These are phyloP conservation scores for Drosophila takahashii DNA, from an alignment of 1,140 invertebrate species.

Conservation along the genomic window DNA sequence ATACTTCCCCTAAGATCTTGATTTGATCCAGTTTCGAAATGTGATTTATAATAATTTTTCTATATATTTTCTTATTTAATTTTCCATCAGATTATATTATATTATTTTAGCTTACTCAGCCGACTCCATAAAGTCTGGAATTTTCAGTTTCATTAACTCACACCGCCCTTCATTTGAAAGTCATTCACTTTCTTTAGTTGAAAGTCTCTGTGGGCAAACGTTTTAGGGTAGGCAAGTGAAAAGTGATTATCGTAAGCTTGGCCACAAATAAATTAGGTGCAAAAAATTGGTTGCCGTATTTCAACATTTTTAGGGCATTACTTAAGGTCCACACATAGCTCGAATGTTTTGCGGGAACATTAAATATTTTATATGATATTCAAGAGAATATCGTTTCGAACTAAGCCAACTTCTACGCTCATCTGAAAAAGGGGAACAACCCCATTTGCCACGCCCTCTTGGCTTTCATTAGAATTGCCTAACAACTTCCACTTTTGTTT, in stretches of 20 bases:
- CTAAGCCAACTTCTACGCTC: not conserved
- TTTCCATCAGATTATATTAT: not conserved
- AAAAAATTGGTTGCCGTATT: not conserved
- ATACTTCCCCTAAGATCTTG: not conserved
- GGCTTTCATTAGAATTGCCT: slow-evolving; percentile 47
- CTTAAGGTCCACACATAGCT: not conserved
- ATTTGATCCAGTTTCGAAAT: not conserved
- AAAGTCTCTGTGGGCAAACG: not conserved
- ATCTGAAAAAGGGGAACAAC: slow-evolving; percentile 16
- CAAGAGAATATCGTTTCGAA: not conserved
- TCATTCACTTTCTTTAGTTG: not conserved
- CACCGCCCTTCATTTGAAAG: not conserved
- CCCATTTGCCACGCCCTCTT: slow-evolving; percentile 27
- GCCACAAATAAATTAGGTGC: slow-evolving; percentile 2
- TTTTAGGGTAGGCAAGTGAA: not conserved
- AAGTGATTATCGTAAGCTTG: slow-evolving; percentile 6
- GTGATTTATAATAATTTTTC: no score
- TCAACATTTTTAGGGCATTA: not conserved
- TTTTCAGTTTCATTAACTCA: not conserved
- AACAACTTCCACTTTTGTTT: slow-evolving; percentile 36
- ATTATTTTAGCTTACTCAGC: not conserved
- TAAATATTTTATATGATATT: not conserved
- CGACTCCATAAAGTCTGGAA: not conserved
- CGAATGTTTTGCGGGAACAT: not conserved
- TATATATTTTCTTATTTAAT: not conserved